A percentile compares a stretch with the other conserved stretches of the same genome.
Conservation (phyloP, 2,888 invertebrate genomes). For the Epistrophella euchroma region DNA sequence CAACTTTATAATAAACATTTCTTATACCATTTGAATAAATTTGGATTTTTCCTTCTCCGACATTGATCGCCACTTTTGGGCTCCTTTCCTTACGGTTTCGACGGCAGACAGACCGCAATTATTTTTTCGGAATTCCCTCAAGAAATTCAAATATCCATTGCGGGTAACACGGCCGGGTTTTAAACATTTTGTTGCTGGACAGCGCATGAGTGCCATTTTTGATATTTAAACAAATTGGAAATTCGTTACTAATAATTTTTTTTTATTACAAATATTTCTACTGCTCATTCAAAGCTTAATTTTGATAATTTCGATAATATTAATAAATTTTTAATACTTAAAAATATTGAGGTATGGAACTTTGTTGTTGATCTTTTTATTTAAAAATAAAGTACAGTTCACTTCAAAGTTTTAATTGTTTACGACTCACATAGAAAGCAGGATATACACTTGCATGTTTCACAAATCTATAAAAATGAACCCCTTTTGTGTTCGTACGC, state of each 20-base stretch:
- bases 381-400: neutral
- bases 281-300: neutral
- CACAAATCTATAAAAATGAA: too few relatives aligned
- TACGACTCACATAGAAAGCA: too few relatives aligned
- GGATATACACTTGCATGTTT: too few relatives aligned
- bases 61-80: conserved; percentile 8
- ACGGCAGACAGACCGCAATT: conserved; percentile 11
- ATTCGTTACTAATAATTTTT: neutral
- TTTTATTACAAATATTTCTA: neutral
- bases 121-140: conserved; percentile 7
- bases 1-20: neutral
- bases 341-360: neutral
- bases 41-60: neutral
- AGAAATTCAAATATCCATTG: conserved; percentile 15
- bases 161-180: neutral
- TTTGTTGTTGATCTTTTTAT: neutral
- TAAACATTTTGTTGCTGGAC: conserved; percentile 8
- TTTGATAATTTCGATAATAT: too few relatives aligned
- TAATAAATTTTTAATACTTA: neutral
- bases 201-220: neutral
- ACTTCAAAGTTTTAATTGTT: too few relatives aligned
- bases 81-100: neutral
- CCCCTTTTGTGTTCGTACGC: too few relatives aligned
- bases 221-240: neutral
- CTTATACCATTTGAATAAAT: neutral